phyloP scores from a whole-genome alignment of 2,113 vertebrate species.

The Boleophthalmus pectinirostris region DNA sequence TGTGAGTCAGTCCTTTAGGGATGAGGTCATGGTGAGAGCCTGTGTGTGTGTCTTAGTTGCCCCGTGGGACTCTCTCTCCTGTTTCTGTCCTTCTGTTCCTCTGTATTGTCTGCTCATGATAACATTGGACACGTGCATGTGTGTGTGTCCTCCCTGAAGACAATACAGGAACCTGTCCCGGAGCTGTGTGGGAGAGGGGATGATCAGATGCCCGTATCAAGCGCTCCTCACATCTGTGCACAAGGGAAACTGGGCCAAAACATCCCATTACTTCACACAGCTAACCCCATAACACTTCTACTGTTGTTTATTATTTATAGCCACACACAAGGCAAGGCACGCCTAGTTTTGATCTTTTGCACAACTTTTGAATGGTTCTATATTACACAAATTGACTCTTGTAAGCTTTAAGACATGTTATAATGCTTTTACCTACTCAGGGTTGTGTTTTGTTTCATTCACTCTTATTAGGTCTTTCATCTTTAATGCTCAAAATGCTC shows the following conservation, averaged over 20 bases:
- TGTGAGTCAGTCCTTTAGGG: constrained; percentile 26
- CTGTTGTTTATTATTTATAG: neutral
- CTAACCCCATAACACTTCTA: neutral
- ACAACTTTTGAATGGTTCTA: no score
- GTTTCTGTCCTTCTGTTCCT: constrained; percentile 74
- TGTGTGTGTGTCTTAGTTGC: constrained; percentile 24
- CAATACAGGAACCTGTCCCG: constrained; percentile 60
- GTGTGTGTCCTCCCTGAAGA: constrained; percentile 49
- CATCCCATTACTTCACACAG: neutral
- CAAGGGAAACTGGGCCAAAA: constrained; percentile 3
- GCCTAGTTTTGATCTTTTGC: neutral
- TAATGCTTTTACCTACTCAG: no score
- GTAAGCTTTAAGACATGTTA: no score
- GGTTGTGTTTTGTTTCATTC: no score
- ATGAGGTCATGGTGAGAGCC: constrained; percentile 35
- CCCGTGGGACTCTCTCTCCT: constrained; percentile 67
- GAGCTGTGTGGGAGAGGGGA: constrained; percentile 31
- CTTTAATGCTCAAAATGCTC: no score
- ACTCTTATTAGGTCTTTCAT: no score
- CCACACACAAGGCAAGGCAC: no score
- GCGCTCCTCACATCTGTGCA: constrained; percentile 8
- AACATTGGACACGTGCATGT: constrained; percentile 61
- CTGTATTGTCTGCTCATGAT: constrained; percentile 72
- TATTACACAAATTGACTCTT: no score
- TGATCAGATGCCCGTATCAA: constrained; percentile 44